Conservation (phyloP, 2,888 invertebrate species). For the Omphaloscelis lunosa region DNA sequence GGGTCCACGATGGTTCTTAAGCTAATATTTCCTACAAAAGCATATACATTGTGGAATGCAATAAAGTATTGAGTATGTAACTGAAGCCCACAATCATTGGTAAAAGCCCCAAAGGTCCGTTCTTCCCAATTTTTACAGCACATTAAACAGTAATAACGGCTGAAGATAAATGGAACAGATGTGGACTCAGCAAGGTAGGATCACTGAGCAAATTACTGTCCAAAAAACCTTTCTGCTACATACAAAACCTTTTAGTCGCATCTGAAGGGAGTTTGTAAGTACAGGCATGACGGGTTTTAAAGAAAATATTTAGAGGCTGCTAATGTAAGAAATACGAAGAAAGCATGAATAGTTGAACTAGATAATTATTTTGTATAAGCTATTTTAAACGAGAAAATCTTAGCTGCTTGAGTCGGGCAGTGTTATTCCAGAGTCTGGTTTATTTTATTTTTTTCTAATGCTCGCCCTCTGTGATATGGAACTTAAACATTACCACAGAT, state of each 20-base stretch:
- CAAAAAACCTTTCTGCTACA: conserved; percentile 71
- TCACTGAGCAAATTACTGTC: conserved; percentile 62
- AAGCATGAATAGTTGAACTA: neutral
- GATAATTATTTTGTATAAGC: neutral
- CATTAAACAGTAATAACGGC: conserved; percentile 74
- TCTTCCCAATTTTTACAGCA: conserved; percentile 70
- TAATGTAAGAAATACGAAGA: neutral
- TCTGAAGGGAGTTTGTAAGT: conserved; percentile 23
- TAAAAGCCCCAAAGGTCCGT: conserved; percentile 61
- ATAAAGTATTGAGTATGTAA: too few relatives aligned
- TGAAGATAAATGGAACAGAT: conserved; percentile 72
- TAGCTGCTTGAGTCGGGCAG: too few relatives aligned
- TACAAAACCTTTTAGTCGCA: conserved; percentile 71
- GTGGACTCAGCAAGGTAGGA: conserved; percentile 64
- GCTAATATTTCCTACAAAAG: too few relatives aligned
- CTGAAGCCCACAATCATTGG: conserved; percentile 38
- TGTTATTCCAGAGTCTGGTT: too few relatives aligned
- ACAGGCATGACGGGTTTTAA: conserved; percentile 51
- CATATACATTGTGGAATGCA: too few relatives aligned
- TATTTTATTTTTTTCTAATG: too few relatives aligned
- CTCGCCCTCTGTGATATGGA: too few relatives aligned
- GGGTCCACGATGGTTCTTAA: too few relatives aligned
- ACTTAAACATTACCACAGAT: too few relatives aligned
- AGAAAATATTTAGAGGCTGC: conserved; percentile 40
- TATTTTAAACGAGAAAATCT: neutral